A percentile compares a stretch with the other conserved stretches of the same genome.
These are phyloP conservation scores for Peromyscus melanophrys DNA, from an alignment of 2,797 vertebrate genomes.

Conservation along the genomic window DNA sequence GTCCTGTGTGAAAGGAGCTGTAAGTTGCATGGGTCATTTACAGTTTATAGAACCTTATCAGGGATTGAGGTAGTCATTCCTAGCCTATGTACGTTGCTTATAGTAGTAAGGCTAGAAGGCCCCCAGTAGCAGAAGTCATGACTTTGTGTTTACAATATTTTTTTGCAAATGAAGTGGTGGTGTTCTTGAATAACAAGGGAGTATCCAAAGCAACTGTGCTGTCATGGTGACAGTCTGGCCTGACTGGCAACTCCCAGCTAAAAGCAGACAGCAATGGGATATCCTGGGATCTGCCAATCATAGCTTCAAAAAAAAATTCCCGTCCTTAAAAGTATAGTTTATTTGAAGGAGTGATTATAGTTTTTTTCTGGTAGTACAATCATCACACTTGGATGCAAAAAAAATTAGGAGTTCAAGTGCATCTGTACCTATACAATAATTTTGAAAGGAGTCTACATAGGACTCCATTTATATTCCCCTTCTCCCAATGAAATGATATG, in stretches of 20 bases:
- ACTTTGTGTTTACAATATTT: neutral
- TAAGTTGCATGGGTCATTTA: neutral
- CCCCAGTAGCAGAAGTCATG: neutral
- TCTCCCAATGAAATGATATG: neutral
- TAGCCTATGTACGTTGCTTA: too few species aligned
- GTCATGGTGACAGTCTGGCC: neutral
- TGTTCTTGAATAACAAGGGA: neutral
- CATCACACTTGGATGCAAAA: neutral
- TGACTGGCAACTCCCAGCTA: neutral
- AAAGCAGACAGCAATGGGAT: neutral
- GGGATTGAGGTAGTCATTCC: accelerated
- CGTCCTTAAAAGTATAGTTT: neutral
- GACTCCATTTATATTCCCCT: neutral
- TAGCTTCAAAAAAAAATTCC: neutral
- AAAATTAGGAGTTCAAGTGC: neutral
- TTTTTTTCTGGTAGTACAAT: neutral
- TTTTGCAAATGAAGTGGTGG: neutral
- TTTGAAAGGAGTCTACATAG: neutral
- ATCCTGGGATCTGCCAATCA: neutral
- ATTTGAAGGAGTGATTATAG: neutral
- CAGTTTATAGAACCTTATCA: neutral
- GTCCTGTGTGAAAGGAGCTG: neutral
- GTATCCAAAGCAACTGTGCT: neutral
- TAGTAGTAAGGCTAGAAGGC: too few species aligned
- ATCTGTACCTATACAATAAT: neutral